Evolutionary conservation across 2,888 invertebrate species (phyloP).

Genomic region (Morpho helenor): DNA sequence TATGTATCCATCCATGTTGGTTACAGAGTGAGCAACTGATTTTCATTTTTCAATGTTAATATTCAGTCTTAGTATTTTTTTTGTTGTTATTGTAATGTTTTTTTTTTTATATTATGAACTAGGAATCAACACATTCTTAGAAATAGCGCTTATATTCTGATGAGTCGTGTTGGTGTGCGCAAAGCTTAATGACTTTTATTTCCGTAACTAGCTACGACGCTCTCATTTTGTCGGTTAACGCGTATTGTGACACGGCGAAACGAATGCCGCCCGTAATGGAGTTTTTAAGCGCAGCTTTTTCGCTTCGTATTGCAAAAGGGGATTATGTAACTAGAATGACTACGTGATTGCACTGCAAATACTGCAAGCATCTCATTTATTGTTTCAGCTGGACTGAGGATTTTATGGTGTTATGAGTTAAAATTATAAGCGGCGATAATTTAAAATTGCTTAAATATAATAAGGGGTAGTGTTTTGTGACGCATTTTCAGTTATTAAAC

Average conservation of each 20-base stretch:
- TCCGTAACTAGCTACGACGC: slow-evolving; percentile 69
- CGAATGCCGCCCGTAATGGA: slow-evolving; percentile 66
- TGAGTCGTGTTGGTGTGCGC: slow-evolving; percentile 10
- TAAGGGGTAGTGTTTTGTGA: neutral
- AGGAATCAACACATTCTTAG: too few relatives aligned
- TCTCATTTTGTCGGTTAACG: slow-evolving; percentile 70
- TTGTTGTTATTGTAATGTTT: too few relatives aligned
- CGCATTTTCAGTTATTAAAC: too few relatives aligned
- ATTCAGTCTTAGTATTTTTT: too few relatives aligned
- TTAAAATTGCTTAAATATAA: slow-evolving; percentile 2
- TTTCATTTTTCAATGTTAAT: too few relatives aligned
- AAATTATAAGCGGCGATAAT: slow-evolving; percentile 8
- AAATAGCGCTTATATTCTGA: too few relatives aligned
- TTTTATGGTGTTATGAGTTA: slow-evolving; percentile 26
- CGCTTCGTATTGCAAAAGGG: slow-evolving; percentile 49
- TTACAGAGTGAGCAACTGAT: too few relatives aligned
- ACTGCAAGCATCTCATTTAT: slow-evolving; percentile 48
- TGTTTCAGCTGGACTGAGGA: slow-evolving; percentile 40
- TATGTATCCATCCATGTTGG: too few relatives aligned
- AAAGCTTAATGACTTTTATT: slow-evolving; percentile 60
- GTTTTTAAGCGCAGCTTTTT: slow-evolving; percentile 67
- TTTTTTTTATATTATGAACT: too few relatives aligned
- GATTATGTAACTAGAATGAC: slow-evolving; percentile 62
- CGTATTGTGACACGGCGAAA: slow-evolving; percentile 66
- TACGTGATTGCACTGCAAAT: slow-evolving; percentile 54